Conservation (phyloP, 2,888 invertebrate species). For the Galerucella calmariensis region DNA sequence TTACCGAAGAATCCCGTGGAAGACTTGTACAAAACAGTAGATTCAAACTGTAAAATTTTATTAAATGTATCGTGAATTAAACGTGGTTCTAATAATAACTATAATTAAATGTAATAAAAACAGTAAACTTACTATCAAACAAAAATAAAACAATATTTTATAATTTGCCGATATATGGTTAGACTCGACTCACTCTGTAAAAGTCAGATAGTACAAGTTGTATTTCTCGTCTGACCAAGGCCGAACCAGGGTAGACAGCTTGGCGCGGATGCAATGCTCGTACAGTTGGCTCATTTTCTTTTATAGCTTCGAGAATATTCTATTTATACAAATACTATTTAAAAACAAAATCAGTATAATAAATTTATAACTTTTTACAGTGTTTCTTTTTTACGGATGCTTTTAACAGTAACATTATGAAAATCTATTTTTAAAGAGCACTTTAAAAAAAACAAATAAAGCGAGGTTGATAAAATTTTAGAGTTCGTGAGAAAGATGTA, state of each 20-base stretch:
- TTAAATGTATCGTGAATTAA: too few relatives aligned
- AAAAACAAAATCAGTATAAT: background rate
- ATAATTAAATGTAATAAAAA: too few relatives aligned
- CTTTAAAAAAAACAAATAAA: too few relatives aligned
- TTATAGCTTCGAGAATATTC: background rate
- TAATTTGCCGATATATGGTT: background rate
- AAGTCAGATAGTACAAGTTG: constrained; percentile 14
- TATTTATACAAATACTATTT: background rate
- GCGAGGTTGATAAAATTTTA: too few relatives aligned
- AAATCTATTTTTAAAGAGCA: too few relatives aligned
- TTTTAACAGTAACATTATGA: too few relatives aligned
- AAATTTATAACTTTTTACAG: background rate
- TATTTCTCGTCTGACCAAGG: constrained; percentile 21
- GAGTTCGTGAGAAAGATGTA: too few relatives aligned
- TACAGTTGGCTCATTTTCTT: background rate
- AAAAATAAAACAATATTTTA: background rate
- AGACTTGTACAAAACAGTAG: too few relatives aligned
- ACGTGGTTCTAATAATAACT: too few relatives aligned
- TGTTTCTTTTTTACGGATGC: background rate
- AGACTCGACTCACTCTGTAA: constrained; percentile 11
- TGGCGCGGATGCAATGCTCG: constrained; percentile 20
- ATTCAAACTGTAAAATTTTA: too few relatives aligned
- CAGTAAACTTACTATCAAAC: background rate
- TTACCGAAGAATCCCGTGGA: too few relatives aligned
- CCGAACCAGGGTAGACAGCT: constrained; percentile 26